Base-by-base conservation (phyloP, 2,797 vertebrate species). In the Echiichthys vipera region DNA sequence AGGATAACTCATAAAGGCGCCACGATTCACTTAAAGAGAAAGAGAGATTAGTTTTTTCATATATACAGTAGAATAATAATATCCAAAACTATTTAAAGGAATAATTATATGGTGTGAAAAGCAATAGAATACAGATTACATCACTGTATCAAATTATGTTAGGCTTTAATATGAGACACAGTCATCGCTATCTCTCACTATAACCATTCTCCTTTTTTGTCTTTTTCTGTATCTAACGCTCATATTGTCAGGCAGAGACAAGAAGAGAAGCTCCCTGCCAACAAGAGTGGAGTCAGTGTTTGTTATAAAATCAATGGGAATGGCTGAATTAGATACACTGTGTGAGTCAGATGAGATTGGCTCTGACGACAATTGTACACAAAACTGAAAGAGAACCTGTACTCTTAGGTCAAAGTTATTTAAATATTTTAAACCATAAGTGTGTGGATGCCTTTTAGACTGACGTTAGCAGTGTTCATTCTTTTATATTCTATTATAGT, bases 221-320 rank as follows among this genome's bases (percentile, higher is more conserved):
- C 25, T 30, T 11, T 50, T 5, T 49, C n/a, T 54, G 5, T 40
- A 49, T 57, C 14, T 36, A 9, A 40, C 30, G 43, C 30, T 39
- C 20, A 30, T 59, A 34, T 59, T 39, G 51, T 65, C 25, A 45
- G 24, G 14, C 53, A 22, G 20, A 71, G 39, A 59, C 18, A 43
- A 47, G 56, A 24, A 30, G 50, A 64, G 29, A 39, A 67, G 12
- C 0, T 83, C 32, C 20, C 13, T 39, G 46, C 37, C 61, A 75
- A 22, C 15, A 17, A 42, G 17, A 53, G 59, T 32, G 4, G 34
- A 42, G 24, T 55, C 30, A 13, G 18, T 20, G 36, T 67, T 65
- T 65, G 55, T 53, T 71, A 58, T 77, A 32, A 82, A 74, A 71
- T 85, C 67, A 63, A 53, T 69, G 36, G 5, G n/a, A n/a, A n/a